Conservation (phyloP, 2,888 invertebrate species). For the Eupeodes luniger region DNA sequence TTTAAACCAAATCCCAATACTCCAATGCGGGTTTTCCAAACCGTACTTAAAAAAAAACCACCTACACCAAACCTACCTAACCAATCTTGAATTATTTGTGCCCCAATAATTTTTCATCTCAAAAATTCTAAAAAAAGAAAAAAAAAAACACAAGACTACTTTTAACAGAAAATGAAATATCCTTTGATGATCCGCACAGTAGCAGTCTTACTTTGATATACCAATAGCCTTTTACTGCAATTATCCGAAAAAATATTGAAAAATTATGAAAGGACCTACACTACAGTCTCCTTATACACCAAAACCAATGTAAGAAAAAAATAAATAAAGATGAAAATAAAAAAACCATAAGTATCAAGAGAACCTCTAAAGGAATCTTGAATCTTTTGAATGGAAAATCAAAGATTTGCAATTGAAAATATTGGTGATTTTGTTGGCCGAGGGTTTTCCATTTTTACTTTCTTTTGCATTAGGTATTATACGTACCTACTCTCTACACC, state of each 20-base stretch:
- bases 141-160: slow-evolving; percentile 17
- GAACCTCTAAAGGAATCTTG: slow-evolving; percentile 49
- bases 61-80: neutral
- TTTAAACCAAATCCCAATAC: slow-evolving; percentile 35
- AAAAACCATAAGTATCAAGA: slow-evolving; percentile 26
- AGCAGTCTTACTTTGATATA: slow-evolving; percentile 44
- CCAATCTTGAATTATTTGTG: slow-evolving; percentile 44
- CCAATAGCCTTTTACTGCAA: slow-evolving; percentile 55
- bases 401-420: slow-evolving; percentile 66
- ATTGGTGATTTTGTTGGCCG: slow-evolving; percentile 61
- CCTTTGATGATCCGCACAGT: slow-evolving; percentile 55
- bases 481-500: slow-evolving; percentile 16
- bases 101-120: slow-evolving; percentile 60
- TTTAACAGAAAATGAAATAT: slow-evolving; percentile 36
- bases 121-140: slow-evolving; percentile 13
- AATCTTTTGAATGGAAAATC: slow-evolving; percentile 62
- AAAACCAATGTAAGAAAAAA: neutral
- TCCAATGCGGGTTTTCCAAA: slow-evolving; percentile 34
- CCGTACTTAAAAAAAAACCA: neutral
- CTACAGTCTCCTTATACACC: neutral
- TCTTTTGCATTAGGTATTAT: neutral
- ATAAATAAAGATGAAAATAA: neutral
- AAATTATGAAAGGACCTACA: slow-evolving; percentile 39
- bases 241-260: slow-evolving; percentile 59
- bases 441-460: slow-evolving; percentile 17